Conservation (phyloP, 2,113 vertebrate genomes). For the Pseudorhombus dupliciocellatus region DNA sequence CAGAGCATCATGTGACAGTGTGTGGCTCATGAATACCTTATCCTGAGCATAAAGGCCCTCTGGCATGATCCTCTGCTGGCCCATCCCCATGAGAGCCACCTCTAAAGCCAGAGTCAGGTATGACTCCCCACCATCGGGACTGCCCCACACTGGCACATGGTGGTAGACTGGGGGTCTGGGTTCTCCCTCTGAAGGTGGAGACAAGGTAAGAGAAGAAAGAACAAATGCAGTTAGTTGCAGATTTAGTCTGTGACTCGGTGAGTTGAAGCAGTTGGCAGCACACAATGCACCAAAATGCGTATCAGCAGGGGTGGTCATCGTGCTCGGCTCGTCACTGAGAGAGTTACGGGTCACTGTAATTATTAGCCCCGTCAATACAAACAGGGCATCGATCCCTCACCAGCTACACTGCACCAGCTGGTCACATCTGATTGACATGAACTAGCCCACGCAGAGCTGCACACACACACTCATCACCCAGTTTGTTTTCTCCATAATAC, state of each 20-base stretch:
- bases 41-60: constrained; percentile 97
- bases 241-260: not conserved
- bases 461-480: not conserved
- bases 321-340: not conserved
- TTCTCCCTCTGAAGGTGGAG: constrained; percentile 85
- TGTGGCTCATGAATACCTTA: constrained; percentile 74
- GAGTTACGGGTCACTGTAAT: not conserved
- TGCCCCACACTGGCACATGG: constrained; percentile 88
- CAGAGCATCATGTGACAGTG: not conserved
- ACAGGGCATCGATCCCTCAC: not conserved
- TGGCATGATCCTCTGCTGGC: constrained; percentile 97
- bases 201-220: not conserved
- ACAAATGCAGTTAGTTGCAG: not conserved
- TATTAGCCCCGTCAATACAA: not conserved
- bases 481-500: too few species aligned
- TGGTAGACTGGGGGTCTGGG: constrained; percentile 92
- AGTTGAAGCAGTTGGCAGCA: not conserved
- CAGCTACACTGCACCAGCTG: not conserved
- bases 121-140: constrained; percentile 87
- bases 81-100: constrained; percentile 98
- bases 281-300: not conserved
- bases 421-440: not conserved
- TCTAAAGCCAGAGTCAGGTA: constrained; percentile 95
- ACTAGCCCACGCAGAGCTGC: not conserved
- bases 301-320: not conserved